These are phyloP conservation scores for Parnassius glacialis DNA, from an alignment of 2,888 invertebrate genomes.

Conservation along the genomic window DNA sequence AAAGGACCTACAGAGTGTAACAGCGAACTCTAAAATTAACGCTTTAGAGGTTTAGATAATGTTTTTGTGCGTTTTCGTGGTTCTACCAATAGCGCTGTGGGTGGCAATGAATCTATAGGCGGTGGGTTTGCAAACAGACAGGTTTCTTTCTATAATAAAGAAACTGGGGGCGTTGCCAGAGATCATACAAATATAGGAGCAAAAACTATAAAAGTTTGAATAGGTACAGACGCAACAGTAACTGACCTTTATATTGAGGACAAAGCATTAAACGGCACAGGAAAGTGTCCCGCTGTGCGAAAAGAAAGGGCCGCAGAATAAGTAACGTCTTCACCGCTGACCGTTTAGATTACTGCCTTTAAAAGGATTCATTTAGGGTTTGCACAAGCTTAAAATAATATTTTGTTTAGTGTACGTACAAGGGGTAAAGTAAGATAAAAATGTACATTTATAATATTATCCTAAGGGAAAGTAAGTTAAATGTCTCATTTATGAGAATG, in stretches of 20 bases:
- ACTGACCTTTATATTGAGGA: conserved; percentile 64
- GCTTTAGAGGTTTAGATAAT: conserved; percentile 24
- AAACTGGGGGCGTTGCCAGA: conserved; percentile 56
- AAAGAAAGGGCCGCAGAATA: conserved; percentile 39
- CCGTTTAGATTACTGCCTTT: conserved; percentile 46
- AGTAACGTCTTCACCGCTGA: conserved; percentile 66
- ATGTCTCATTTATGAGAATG: no score
- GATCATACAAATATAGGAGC: conserved; percentile 54
- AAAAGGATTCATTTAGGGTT: conserved; percentile 51
- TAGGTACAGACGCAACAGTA: conserved; percentile 50
- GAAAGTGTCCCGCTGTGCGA: conserved; percentile 67
- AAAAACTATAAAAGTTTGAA: conserved; percentile 50
- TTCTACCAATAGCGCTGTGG: conserved; percentile 52
- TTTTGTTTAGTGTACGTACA: no score
- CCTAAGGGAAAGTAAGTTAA: no score
- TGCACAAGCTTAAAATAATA: conserved; percentile 27
- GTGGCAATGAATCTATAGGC: conserved; percentile 62
- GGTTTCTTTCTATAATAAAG: conserved; percentile 50
- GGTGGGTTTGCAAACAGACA: conserved; percentile 71
- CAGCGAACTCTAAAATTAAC: conserved; percentile 32
- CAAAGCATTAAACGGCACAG: conserved; percentile 51
- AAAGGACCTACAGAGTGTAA: conserved; percentile 27
- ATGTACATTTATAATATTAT: no score
- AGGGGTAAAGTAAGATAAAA: no score
- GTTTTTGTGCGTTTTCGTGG: conserved; percentile 26